Evolutionary conservation across 2,888 invertebrate species (phyloP).

Genomic region (Lasioglossum pauxillum): DNA sequence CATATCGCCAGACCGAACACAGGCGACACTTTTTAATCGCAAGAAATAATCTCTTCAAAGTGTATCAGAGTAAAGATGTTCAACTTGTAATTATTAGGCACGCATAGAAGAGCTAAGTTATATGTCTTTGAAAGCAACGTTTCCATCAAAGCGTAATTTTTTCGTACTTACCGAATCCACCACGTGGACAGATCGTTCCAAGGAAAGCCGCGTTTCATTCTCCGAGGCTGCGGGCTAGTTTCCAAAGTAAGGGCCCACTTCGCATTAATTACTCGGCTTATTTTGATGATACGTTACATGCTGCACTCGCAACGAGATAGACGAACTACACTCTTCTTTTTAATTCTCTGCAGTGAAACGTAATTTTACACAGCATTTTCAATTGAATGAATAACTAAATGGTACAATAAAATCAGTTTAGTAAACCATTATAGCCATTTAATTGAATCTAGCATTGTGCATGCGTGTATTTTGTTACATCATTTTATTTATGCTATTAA

Average conservation of each 20-base stretch:
- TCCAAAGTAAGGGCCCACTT: constrained; percentile 31
- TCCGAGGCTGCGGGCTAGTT: neutral
- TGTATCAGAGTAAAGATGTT: neutral
- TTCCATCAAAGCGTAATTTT: constrained; percentile 21
- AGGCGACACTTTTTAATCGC: neutral
- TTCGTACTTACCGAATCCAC: constrained; percentile 7
- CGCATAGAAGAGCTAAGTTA: neutral
- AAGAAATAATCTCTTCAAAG: neutral
- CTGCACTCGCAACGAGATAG: constrained; percentile 13
- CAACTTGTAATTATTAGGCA: neutral
- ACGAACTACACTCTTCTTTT: constrained; percentile 13
- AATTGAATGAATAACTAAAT: neutral
- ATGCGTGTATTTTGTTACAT: too few relatives aligned
- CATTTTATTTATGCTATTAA: too few relatives aligned
- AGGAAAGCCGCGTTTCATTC: constrained; percentile 19
- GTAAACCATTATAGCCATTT: neutral
- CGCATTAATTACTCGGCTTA: constrained; percentile 42
- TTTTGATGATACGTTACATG: constrained; percentile 37
- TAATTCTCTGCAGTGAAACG: neutral
- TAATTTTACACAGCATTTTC: constrained; percentile 12
- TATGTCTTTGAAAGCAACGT: neutral
- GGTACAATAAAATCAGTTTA: neutral
- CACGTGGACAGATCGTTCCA: constrained; percentile 21
- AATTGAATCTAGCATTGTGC: neutral
- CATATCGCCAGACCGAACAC: neutral